These are phyloP conservation scores for Lithodes maja DNA, from an alignment of 2,888 invertebrate genomes.

Conservation along the genomic window DNA sequence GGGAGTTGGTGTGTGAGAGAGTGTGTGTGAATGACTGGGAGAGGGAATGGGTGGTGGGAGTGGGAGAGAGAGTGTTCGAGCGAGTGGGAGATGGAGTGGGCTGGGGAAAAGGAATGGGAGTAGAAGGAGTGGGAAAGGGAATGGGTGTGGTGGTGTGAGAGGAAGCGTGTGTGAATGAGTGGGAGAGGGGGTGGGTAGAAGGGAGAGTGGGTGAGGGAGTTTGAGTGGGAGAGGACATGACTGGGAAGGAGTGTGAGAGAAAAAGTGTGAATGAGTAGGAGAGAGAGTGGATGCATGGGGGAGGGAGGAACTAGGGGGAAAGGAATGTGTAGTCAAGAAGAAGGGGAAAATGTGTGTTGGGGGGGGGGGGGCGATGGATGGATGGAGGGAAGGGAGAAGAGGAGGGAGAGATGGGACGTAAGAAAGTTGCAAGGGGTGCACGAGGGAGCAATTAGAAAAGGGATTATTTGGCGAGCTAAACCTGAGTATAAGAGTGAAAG, in stretches of 20 bases:
- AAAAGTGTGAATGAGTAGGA: not conserved
- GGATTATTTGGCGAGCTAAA: too few relatives aligned
- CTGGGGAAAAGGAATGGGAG: not conserved
- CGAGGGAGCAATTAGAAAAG: too few relatives aligned
- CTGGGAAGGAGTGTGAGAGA: not conserved
- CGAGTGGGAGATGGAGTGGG: not conserved
- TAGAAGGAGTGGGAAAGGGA: not conserved
- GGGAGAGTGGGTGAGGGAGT: not conserved
- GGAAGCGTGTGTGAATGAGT: not conserved
- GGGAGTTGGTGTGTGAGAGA: not conserved
- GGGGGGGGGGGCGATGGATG: too few relatives aligned
- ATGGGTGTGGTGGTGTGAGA: not conserved
- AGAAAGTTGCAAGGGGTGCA: not conserved
- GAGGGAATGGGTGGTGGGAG: not conserved
- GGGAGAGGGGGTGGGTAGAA: not conserved
- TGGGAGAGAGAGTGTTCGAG: not conserved
- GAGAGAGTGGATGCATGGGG: not conserved
- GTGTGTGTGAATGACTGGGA: not conserved
- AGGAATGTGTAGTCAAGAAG: not conserved
- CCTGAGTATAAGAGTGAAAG: too few relatives aligned
- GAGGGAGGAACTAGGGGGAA: not conserved
- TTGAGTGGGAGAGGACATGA: not conserved
- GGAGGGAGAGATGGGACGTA: not conserved
- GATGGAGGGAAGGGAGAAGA: not conserved
- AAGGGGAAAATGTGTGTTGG: not conserved